These are phyloP conservation scores for Papilio polyxenes DNA, from an alignment of 1,140 invertebrate genomes.

Conservation along the genomic window DNA sequence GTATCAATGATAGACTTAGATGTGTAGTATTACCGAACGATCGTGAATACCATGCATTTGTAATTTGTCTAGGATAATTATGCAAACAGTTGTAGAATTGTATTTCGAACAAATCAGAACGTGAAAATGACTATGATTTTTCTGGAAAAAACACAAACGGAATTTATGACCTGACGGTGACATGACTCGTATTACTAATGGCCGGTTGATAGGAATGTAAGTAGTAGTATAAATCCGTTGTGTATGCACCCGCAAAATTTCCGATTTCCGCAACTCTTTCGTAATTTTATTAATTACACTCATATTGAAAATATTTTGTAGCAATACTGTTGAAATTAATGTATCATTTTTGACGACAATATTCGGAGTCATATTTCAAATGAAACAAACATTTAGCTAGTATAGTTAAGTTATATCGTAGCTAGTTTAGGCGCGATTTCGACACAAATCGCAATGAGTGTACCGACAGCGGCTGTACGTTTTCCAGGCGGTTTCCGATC, in stretches of 20 bases:
- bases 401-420: background rate
- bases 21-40: background rate
- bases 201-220: too few species aligned
- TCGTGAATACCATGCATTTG: background rate
- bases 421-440: conserved; percentile 13
- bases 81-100: background rate
- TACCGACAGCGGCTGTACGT: conserved; percentile 51
- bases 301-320: too few species aligned
- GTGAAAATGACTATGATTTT: too few species aligned
- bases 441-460: conserved; percentile 36
- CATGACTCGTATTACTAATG: too few species aligned
- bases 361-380: background rate
- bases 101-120: background rate
- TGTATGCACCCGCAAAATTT: too few species aligned
- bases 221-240: too few species aligned
- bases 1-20: background rate
- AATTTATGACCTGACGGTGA: too few species aligned
- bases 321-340: too few species aligned
- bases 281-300: too few species aligned
- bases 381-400: background rate
- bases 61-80: background rate
- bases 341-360: too few species aligned
- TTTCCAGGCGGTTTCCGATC: conserved; percentile 66
- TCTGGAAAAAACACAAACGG: too few species aligned
- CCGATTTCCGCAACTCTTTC: too few species aligned